Conservation (phyloP, 2,888 invertebrate species). For the Lypha dubia region DNA sequence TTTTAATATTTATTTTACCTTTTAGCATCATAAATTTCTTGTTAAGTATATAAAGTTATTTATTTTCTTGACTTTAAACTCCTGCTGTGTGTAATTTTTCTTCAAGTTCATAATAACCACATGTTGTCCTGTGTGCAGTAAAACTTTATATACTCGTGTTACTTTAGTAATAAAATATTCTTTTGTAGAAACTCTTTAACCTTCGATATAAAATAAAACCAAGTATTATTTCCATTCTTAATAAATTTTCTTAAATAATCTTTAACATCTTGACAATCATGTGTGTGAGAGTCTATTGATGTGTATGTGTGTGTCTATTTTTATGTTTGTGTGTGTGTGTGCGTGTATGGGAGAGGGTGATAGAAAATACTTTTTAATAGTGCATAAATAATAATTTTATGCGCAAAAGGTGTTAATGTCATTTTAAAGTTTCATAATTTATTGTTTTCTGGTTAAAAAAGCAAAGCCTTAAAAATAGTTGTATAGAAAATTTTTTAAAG, state of each 20-base stretch:
- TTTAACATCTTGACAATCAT: conserved; percentile 9
- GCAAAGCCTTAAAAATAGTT: not conserved
- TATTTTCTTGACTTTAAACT: conserved; percentile 14
- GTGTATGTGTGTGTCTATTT: too few relatives aligned
- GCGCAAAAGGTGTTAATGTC: conserved; percentile 68
- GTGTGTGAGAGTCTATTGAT: too few relatives aligned
- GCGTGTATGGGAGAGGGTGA: not conserved
- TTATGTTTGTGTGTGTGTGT: not conserved
- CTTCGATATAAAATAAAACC: conserved; percentile 1
- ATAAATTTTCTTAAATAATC: conserved; percentile 47
- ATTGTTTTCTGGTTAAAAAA: conserved; percentile 20
- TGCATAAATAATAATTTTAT: conserved; percentile 62
- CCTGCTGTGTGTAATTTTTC: conserved; percentile 34
- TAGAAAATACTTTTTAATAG: not conserved
- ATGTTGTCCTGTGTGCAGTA: conserved; percentile 47
- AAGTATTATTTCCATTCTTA: conserved; percentile 26
- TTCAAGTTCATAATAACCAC: conserved; percentile 44
- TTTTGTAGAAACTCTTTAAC: conserved; percentile 45
- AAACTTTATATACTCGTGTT: conserved; percentile 25
- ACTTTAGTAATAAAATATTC: conserved; percentile 45
- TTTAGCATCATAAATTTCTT: conserved; percentile 31
- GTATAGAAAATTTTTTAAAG: too few relatives aligned
- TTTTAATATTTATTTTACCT: conserved; percentile 2
- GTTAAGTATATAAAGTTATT: not conserved
- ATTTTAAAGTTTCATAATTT: conserved; percentile 65